A percentile compares a stretch with the other conserved stretches of the same genome.
Conservation (phyloP, 2,888 invertebrate genomes). For the Corythucha ciliata region DNA sequence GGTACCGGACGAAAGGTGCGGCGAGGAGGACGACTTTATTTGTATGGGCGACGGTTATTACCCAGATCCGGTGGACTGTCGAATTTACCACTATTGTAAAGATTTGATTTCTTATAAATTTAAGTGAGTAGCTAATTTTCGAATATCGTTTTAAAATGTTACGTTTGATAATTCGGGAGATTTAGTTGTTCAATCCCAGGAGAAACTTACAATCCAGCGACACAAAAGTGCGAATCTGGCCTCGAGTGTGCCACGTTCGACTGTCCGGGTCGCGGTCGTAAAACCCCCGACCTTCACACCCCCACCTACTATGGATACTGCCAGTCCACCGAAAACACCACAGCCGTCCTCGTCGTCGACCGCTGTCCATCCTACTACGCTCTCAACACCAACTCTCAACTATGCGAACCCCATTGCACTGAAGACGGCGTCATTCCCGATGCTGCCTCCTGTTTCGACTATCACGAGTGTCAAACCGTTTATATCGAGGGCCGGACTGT, state of each 20-base stretch:
- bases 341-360: background rate
- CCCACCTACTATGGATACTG: background rate
- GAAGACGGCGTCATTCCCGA: background rate
- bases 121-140: background rate
- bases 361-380: background rate
- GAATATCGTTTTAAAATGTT: too few relatives aligned
- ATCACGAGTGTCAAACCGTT: background rate
- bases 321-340: too few relatives aligned
- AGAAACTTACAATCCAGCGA: background rate
- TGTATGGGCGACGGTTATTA: conserved; percentile 1
- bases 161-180: too few relatives aligned
- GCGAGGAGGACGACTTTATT: background rate
- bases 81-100: background rate
- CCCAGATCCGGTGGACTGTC: background rate
- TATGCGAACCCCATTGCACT: background rate
- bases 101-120: background rate
- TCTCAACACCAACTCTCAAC: background rate
- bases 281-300: background rate
- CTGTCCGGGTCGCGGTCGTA: background rate
- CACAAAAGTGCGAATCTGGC: background rate
- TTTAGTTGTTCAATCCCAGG: too few relatives aligned
- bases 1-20: background rate
- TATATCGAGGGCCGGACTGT: too few relatives aligned
- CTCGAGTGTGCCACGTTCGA: background rate
- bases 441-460: background rate